These are phyloP conservation scores for Gobionotothen gibberifrons DNA, from an alignment of 2,797 vertebrate species.

Conservation along the genomic window DNA sequence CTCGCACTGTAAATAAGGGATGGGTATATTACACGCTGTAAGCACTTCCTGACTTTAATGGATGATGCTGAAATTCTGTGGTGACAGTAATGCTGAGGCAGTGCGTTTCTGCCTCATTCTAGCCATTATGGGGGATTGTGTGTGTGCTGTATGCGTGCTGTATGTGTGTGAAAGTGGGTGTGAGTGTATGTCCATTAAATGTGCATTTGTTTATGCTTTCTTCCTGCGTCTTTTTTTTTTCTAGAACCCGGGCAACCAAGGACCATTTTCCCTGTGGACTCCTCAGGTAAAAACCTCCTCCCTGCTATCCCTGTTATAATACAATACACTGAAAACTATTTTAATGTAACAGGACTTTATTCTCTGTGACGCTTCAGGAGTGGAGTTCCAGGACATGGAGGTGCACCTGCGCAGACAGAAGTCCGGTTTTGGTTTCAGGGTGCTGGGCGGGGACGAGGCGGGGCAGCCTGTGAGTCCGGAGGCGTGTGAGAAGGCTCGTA, in stretches of 20 bases:
- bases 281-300: conserved; percentile 87
- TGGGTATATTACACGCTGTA: conserved; percentile 64
- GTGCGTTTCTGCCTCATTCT: conserved; percentile 46
- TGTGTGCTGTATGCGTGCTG: conserved; percentile 35
- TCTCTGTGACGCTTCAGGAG: conserved; percentile 74
- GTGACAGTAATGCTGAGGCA: conserved; percentile 69
- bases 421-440: conserved; percentile 97
- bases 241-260: conserved; percentile 93
- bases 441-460: conserved; percentile 97
- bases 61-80: conserved; percentile 65
- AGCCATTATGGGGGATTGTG: conserved; percentile 44
- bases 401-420: conserved; percentile 96
- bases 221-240: conserved; percentile 83
- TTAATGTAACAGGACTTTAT: not conserved
- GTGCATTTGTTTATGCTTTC: conserved; percentile 78
- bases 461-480: conserved; percentile 97
- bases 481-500: conserved; percentile 87
- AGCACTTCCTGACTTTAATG: conserved; percentile 78
- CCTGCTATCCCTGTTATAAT: conserved; percentile 7
- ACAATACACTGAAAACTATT: not conserved
- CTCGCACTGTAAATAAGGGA: conserved; percentile 67
- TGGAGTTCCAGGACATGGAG: conserved; percentile 95
- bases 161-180: conserved; percentile 12
- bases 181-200: conserved; percentile 13
- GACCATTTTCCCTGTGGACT: conserved; percentile 90